Conservation (phyloP, 2,113 vertebrate genomes). For the Leuciscus idus region DNA sequence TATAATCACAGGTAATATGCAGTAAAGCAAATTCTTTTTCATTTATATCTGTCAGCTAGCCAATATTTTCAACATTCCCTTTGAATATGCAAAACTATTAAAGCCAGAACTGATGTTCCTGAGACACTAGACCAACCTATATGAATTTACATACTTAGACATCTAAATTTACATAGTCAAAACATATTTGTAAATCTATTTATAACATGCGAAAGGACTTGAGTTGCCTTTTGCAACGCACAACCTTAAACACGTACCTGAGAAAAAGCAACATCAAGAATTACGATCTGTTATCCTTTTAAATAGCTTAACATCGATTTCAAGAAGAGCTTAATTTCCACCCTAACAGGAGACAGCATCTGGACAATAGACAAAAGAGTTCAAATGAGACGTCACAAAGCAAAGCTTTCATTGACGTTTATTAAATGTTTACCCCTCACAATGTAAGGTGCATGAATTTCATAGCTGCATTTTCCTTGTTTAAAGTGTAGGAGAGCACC, state of each 20-base stretch:
- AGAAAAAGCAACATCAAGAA: slow-evolving; percentile 45
- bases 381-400: slow-evolving; percentile 47
- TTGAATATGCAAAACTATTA: slow-evolving; percentile 17
- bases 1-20: background rate
- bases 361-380: background rate
- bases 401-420: slow-evolving; percentile 58
- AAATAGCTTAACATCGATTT: slow-evolving; percentile 27
- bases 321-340: background rate
- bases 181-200: slow-evolving; percentile 18
- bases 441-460: slow-evolving; percentile 63
- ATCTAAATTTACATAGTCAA: slow-evolving; percentile 33
- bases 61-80: slow-evolving; percentile 23
- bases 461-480: slow-evolving; percentile 79
- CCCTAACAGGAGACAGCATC: background rate
- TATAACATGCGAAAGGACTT: slow-evolving; percentile 11
- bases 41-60: background rate
- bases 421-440: slow-evolving; percentile 61
- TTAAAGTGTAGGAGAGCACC: slow-evolving; percentile 81
- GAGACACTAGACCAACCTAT: slow-evolving; percentile 48
- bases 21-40: slow-evolving; percentile 11
- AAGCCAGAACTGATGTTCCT: slow-evolving; percentile 48
- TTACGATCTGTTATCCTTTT: background rate
- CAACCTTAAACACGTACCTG: slow-evolving; percentile 55
- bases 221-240: slow-evolving; percentile 41
- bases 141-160: slow-evolving; percentile 36